A percentile compares a stretch with the other conserved stretches of the same genome.
Evolutionary conservation across 1,140 invertebrate genomes (phyloP).

Genomic region (Polyergus mexicanus): DNA sequence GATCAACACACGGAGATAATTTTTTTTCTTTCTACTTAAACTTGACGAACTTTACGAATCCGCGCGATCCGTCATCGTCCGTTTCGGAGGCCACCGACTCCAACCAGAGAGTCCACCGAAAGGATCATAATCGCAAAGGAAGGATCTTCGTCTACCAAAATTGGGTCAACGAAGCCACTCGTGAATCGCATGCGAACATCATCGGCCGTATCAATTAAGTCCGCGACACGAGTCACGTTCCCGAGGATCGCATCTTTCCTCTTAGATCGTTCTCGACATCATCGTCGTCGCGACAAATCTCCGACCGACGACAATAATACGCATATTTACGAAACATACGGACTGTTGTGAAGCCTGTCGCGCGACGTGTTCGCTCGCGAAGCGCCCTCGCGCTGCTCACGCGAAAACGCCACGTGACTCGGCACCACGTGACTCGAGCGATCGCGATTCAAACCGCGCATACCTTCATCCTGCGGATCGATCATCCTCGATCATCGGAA

Average conservation of each 20-base stretch:
- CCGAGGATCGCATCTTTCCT: conserved; percentile 10
- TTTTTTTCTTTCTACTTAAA: conserved; percentile 9
- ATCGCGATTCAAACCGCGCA: conserved; percentile 50
- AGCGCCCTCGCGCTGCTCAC: conserved; percentile 54
- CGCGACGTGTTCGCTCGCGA: conserved; percentile 52
- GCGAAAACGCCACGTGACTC: conserved; percentile 73
- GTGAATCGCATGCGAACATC: conserved; percentile 7
- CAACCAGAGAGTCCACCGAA: conserved; percentile 60
- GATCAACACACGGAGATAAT: neutral
- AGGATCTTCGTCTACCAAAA: conserved; percentile 63
- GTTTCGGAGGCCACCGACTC: conserved; percentile 66
- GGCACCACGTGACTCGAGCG: conserved; percentile 64
- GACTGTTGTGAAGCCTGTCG: conserved; percentile 31
- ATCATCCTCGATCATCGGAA: conserved; percentile 50
- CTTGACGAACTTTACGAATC: neutral
- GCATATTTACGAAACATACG: conserved; percentile 66
- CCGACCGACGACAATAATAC: conserved; percentile 63
- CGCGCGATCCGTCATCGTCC: conserved; percentile 42
- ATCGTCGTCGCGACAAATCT: conserved; percentile 1
- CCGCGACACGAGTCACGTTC: neutral
- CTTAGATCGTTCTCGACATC: conserved; percentile 4
- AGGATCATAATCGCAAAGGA: conserved; percentile 60
- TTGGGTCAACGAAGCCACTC: conserved; percentile 69
- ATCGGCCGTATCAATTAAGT: neutral
- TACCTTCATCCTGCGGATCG: conserved; percentile 9